A percentile compares a stretch with the other conserved stretches of the same genome.
These are phyloP conservation scores for Dicranocentrus wangi DNA, from an alignment of 2,888 invertebrate species.

Conservation along the genomic window DNA sequence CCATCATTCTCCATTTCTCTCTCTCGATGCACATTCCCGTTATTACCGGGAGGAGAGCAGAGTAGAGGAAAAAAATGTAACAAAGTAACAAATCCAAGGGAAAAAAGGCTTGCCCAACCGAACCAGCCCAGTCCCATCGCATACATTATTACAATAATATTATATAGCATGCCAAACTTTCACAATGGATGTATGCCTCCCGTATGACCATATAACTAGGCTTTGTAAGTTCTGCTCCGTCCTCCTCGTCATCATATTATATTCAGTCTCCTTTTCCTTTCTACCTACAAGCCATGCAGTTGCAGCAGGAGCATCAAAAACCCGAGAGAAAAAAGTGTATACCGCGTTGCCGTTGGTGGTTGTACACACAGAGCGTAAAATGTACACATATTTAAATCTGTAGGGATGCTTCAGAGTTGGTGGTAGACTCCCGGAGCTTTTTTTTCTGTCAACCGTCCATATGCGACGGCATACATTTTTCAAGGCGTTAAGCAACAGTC, in stretches of 20 bases:
- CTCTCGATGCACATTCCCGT: conserved; percentile 27
- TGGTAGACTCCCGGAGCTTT: conserved; percentile 55
- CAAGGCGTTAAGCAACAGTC: conserved; percentile 53
- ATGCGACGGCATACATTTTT: conserved; percentile 49
- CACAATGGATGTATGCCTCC: conserved; percentile 9
- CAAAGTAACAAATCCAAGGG: conserved; percentile 34
- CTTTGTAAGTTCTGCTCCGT: no score
- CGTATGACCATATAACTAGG: conserved; percentile 7
- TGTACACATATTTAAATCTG: conserved; percentile 50
- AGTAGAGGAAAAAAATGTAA: conserved; percentile 17
- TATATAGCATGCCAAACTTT: conserved; percentile 36
- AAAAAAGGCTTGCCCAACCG: conserved; percentile 18
- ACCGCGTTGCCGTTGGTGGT: conserved; percentile 5
- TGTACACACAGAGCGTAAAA: conserved; percentile 24
- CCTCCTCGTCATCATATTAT: no score
- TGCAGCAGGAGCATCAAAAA: no score
- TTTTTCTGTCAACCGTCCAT: conserved; percentile 50
- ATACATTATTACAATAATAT: conserved; percentile 52
- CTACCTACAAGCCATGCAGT: no score
- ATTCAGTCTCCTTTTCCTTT: no score
- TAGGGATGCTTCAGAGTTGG: conserved; percentile 21
- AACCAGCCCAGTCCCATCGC: conserved; percentile 32
- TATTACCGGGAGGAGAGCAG: conserved; percentile 1
- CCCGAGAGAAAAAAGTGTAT: no score
- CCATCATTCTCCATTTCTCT: conserved; percentile 29